Percentiles rank a stretch among this genome's conserved stretches.
phyloP scores from a whole-genome alignment of 2,888 invertebrate genomes.

The Parnassius apollo region DNA sequence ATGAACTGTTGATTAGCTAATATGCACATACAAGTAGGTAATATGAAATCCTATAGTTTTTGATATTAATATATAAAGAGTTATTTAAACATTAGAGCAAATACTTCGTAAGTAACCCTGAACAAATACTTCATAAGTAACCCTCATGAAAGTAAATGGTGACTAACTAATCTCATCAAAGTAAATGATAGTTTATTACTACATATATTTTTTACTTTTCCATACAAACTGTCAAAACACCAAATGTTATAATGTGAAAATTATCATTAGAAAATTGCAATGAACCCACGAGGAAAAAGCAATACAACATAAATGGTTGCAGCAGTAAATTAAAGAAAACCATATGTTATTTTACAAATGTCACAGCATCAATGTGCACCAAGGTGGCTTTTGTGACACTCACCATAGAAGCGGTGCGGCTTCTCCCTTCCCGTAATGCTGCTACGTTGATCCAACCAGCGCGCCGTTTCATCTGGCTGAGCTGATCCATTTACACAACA shows the following conservation, averaged over 20 bases:
- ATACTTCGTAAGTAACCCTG: neutral
- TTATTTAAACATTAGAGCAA: neutral
- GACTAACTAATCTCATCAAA: too few species aligned
- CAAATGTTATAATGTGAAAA: too few species aligned
- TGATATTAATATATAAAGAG: neutral
- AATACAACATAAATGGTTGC: conserved; percentile 53
- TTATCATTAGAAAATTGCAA: conserved; percentile 14
- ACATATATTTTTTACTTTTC: too few species aligned
- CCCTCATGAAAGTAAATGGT: too few species aligned
- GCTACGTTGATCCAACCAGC: conserved; percentile 73
- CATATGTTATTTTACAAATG: conserved; percentile 9
- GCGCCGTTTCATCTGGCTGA: conserved; percentile 76
- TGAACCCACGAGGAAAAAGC: conserved; percentile 43
- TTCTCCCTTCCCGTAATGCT: conserved; percentile 59
- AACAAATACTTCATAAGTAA: neutral
- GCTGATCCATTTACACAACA: conserved; percentile 80
- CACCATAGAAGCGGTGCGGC: conserved; percentile 77
- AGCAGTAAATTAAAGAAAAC: conserved; percentile 57
- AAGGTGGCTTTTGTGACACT: conserved; percentile 42
- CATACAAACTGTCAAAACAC: too few species aligned
- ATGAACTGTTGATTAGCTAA: neutral
- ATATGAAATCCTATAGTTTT: neutral
- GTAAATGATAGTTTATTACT: too few species aligned
- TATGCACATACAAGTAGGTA: neutral
- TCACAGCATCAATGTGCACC: conserved; percentile 12